Evolutionary conservation across 2,888 invertebrate species (phyloP), one percentile per base, ranked within the genome.

Genomic region (Drosophila helvetica): DNA sequence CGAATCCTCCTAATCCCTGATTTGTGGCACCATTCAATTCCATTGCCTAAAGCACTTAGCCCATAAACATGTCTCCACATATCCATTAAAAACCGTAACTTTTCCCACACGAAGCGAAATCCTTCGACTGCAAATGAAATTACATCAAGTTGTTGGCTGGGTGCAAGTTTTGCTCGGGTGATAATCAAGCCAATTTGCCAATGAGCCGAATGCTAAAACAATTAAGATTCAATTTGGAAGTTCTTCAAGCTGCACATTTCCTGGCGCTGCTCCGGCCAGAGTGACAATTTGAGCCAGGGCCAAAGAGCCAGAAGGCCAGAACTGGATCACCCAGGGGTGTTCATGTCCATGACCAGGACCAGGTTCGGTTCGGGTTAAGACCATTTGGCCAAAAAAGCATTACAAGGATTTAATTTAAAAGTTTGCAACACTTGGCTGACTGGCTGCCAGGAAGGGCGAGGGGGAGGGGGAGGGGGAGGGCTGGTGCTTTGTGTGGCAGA

Each of bases 331-430:
- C 19, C 25, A 15, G 42, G 4, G 25, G 25, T 25, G 51, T 38
- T 38, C 69, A 12, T 50, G 65, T 47, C 46, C 57, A 30, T 33
- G 30, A 18, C 25, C 46, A 55, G 45, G 45, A 25, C 15, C 5
- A 15, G 15, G 15, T 12, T 33, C 33, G 33, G 12, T 33, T 33
- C 33, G 45, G 52, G n/a, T 17, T 48, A 22, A 64, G 51, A 56
- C 69, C 60, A 67, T 61, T 58, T 75, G 75, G 57, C 65, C 67
- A 84, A 81, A 66, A 66, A 58, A 60, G 70, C 67, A 71, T 81
- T 85, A 67, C 68, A 66, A 25, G 69, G 74, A 85, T 79, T 88
- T 73, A 68, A 88, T 84, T 88, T 75, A 66, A 78, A 84, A 86
- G 79, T 83, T 83, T 72, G 65, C 50, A 68, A 57, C 65, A 72